Evolutionary conservation across 2,888 invertebrate species (phyloP), one percentile per base, ranked within the genome.

Genomic region (Dryococelus australis): DNA sequence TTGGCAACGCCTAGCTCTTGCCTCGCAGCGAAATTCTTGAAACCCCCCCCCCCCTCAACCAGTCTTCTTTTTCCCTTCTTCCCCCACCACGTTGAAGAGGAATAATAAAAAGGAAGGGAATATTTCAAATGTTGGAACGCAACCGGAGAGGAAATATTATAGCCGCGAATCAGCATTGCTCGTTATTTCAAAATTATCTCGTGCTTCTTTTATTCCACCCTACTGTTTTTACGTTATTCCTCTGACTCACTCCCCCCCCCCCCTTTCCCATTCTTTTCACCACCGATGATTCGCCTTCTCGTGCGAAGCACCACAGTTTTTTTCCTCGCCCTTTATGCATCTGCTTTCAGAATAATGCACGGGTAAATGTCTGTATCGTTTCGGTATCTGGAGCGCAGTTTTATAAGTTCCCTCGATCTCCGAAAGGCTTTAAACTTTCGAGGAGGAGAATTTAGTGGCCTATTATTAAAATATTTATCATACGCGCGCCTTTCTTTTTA

Each of bases 41-140:
- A 47, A 47, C 47, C 47, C 8, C 8, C 47, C 10, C 47, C 47
- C 10, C 47, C 47, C 47, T 8, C 12, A 6, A 47, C 47, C 65
- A 65, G 65, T 24, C 35, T 35, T 35, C 4, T 35, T 35, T 35
- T 35, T 4, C 1, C 35, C 35, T 3, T 35, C 35, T 35, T 35
- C 35, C 35, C 65, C 65, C 24, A 20, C 65, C 65, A n/a, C 35
- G 65, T 9, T 65, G 65, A n/a, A 20, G 65, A n/a, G 24, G 65
- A n/a, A 65, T 65, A 65, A 65, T 65, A 65, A 65, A 47, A 65
- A 65, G 65, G n/a, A 65, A 65, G 24, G 65, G 65, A 65, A 65
- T 65, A 65, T 65, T 65, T 65, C 65, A 65, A 65, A 65, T 65
- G 65, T n/a, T 65, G 65, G 65, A 65, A 65, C 65, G 65, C 65